These are phyloP conservation scores for Bombus balteatus DNA, from an alignment of 1,140 invertebrate genomes.

Conservation along the genomic window DNA sequence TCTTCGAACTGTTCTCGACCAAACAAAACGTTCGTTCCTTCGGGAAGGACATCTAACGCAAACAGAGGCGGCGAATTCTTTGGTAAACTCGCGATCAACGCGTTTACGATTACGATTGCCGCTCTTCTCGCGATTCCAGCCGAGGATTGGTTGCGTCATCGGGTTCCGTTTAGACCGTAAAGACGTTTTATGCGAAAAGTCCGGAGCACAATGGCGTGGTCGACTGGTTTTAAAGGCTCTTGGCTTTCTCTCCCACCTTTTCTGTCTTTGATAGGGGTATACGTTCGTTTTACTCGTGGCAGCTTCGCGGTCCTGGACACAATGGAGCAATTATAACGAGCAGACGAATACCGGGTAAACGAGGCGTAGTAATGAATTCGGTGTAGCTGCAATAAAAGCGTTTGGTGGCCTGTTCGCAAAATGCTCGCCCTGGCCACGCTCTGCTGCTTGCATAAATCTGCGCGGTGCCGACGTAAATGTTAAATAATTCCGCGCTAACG, in stretches of 20 bases:
- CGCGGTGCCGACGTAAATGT: conserved; percentile 51
- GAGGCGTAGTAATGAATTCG: conserved; percentile 77
- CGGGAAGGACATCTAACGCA: not conserved
- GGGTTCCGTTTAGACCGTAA: not conserved
- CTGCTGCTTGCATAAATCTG: conserved; percentile 61
- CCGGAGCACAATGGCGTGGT: conserved; percentile 1
- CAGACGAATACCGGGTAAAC: conserved; percentile 69
- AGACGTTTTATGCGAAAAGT: conserved; percentile 29
- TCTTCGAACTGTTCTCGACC: no score
- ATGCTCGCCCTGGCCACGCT: conserved; percentile 57
- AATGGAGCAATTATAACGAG: conserved; percentile 68
- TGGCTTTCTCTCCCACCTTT: not conserved
- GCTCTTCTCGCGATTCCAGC: not conserved
- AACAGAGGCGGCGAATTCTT: no score
- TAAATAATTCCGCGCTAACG: conserved; percentile 27
- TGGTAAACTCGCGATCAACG: not conserved
- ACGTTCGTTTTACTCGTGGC: conserved; percentile 11
- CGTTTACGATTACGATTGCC: conserved; percentile 2
- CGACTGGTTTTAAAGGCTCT: conserved; percentile 23
- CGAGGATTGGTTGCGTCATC: not conserved
- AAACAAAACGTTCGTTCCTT: no score
- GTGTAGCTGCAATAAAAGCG: conserved; percentile 71
- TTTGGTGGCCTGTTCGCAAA: conserved; percentile 55
- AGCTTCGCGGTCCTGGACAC: conserved; percentile 15
- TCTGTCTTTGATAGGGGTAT: not conserved